phyloP scores from a whole-genome alignment of 1,140 invertebrate genomes.

The Anoplolepis gracilipes region DNA sequence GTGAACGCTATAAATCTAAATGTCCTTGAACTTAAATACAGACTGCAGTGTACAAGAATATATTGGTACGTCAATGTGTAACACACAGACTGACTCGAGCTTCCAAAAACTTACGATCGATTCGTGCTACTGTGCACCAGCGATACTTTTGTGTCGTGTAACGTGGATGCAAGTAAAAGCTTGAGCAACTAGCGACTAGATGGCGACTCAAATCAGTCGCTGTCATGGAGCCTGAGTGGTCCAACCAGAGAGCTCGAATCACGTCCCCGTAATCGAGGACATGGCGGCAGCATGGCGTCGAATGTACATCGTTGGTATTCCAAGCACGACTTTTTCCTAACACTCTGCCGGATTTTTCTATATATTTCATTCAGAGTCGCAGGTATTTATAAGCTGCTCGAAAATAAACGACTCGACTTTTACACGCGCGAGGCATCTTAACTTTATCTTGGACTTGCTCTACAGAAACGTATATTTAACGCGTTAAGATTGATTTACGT shows the following conservation, averaged over 20 bases:
- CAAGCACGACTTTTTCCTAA: constrained; percentile 58
- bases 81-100: constrained; percentile 5
- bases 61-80: constrained; percentile 10
- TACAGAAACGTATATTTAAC: background rate
- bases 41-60: constrained; percentile 7
- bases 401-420: constrained; percentile 64
- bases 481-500: background rate
- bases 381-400: constrained; percentile 66
- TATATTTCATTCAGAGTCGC: background rate
- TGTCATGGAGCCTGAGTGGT: constrained; percentile 72
- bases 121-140: background rate
- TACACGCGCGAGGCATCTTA: background rate
- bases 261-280: constrained; percentile 68
- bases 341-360: constrained; percentile 35
- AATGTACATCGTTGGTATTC: constrained; percentile 15
- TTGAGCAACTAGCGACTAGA: constrained; percentile 78
- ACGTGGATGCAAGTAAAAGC: constrained; percentile 74
- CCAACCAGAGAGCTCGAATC: constrained; percentile 77
- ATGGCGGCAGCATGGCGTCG: constrained; percentile 70
- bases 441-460: background rate
- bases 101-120: constrained; percentile 50
- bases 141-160: constrained; percentile 74
- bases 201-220: constrained; percentile 82
- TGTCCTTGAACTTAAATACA: constrained; percentile 41
- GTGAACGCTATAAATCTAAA: constrained; percentile 26